Evolutionary conservation across 35 echinoderm and acorn worm genomes (phyloP).

Genomic region (Ptychodera flava): DNA sequence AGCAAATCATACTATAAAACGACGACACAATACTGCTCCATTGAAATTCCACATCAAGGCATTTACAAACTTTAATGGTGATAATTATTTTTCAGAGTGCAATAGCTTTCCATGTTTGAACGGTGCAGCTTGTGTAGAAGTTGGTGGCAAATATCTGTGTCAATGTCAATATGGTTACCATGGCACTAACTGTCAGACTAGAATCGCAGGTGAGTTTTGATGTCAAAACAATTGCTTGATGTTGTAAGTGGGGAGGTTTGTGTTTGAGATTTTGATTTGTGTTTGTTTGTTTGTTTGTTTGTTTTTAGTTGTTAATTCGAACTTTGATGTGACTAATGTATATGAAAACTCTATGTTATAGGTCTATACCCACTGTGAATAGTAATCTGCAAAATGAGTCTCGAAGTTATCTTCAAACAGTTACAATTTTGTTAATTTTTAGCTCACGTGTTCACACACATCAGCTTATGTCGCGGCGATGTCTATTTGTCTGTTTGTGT

Average conservation of each 20-base stretch:
- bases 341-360: neutral
- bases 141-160: neutral
- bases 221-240: too few relatives aligned
- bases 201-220: neutral
- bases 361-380: neutral
- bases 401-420: too few relatives aligned
- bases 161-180: neutral
- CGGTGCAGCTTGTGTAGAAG: constrained; percentile 33
- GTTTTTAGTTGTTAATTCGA: constrained; percentile 1
- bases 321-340: neutral
- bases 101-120: constrained; percentile 27
- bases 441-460: too few relatives aligned
- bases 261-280: too few relatives aligned
- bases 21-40: too few relatives aligned
- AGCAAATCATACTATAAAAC: too few relatives aligned
- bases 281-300: too few relatives aligned
- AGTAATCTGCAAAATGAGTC: constrained; percentile 13
- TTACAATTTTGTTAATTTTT: too few relatives aligned
- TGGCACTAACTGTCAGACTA: constrained; percentile 29
- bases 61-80: neutral
- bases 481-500: too few relatives aligned
- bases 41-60: too few relatives aligned
- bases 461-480: too few relatives aligned
- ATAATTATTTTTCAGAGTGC: constrained; percentile 27
- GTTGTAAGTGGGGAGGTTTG: too few relatives aligned